Evolutionary conservation across 2,113 vertebrate species (phyloP).

Genomic region (Sinosuthora webbiana): DNA sequence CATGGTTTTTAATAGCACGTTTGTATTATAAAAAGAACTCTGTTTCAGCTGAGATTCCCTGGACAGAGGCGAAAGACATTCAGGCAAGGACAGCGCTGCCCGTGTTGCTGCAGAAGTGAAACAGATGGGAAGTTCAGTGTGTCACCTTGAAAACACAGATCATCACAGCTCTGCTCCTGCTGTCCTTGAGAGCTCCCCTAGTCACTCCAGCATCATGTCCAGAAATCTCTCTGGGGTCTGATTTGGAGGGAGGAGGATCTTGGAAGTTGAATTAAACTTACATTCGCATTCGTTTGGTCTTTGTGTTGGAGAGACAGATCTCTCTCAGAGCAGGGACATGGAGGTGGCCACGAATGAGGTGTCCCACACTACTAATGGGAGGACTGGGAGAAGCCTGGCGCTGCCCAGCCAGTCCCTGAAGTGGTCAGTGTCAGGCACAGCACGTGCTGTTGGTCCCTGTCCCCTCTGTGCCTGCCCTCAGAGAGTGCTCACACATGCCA

Average conservation of each 20-base stretch:
- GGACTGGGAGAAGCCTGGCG: not conserved
- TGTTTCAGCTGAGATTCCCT: constrained; percentile 41
- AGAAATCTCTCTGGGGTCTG: not conserved
- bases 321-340: not conserved
- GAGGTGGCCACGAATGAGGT: not conserved
- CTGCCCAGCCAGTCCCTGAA: not conserved
- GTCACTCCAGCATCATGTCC: not conserved
- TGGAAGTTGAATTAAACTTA: not conserved
- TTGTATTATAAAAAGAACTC: constrained; percentile 26
- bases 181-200: not conserved
- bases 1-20: not conserved
- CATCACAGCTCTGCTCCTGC: not conserved
- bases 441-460: not conserved
- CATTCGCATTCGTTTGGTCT: not conserved
- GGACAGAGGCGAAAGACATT: constrained; percentile 38
- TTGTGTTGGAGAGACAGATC: not conserved
- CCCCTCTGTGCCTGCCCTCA: not conserved
- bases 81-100: not conserved
- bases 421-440: not conserved
- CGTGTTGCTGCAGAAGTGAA: constrained; percentile 6
- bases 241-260: not conserved
- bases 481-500: not conserved
- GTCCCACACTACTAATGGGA: not conserved
- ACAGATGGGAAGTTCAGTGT: constrained; percentile 53
- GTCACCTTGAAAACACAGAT: constrained; percentile 52